Evolutionary conservation across 2,888 invertebrate species (phyloP), one percentile per base, ranked within the genome.

Genomic region (Pristionchus fissidentatus): DNA sequence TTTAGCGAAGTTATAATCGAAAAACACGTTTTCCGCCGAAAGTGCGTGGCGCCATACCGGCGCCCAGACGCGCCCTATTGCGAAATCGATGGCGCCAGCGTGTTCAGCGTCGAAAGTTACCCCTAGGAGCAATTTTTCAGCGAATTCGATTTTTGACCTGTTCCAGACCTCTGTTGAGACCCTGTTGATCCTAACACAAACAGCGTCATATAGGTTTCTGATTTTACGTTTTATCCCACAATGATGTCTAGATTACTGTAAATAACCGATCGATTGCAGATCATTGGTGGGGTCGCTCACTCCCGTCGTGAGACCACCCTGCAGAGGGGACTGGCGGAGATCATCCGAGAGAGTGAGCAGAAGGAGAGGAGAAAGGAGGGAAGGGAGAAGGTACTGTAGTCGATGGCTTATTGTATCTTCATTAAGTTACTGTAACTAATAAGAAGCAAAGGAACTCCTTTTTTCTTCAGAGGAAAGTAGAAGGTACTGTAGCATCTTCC

Each of bases 301-400:
- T 1, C 46, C 19, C n/a, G 29, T 29, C n/a, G 35, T n/a, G 49
- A 77, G 49, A 49, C 4, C 49, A 19, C 75, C 29, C 49, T 77
- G 22, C 49, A 49, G 29, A 77, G 75, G 49, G 75, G 75, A 77
- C 46, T 77, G 35, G 75, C 49, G 46, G 75, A 46, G 22, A 49
- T 77, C 8, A 49, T 77, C 22, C 46, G 49, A 77, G 49, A 77
- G 32, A 49, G 75, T 32, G 75, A 77, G 19, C 15, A 32, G 15
- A 77, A 29, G 49, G 49, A 49, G 46, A 77, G 19, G 19, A 77
- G 38, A 10, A 70, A 70, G 41, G 41, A 32, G 19, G 49, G 38
- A 10, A 70, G 43, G 41, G 41, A 70, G 7, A 70, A 43, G 70
- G 70, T 70, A 41, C 13, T 5, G 8, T 22, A n/a, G n/a, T n/a